Conservation (phyloP, 2,113 vertebrate genomes). For the Glaucidium brasilianum region DNA sequence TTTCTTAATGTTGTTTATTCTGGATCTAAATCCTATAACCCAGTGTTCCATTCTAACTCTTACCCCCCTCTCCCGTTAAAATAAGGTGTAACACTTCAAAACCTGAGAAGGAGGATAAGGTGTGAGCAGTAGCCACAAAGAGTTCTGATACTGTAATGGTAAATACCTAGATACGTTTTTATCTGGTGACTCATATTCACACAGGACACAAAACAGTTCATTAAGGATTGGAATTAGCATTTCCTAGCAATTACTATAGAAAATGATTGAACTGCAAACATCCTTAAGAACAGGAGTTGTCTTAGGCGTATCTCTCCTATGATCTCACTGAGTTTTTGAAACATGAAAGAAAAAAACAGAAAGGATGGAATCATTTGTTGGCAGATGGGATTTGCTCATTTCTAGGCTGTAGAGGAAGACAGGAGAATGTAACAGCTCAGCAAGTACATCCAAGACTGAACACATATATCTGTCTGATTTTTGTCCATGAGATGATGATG, state of each 20-base stretch:
- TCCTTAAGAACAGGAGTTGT: neutral
- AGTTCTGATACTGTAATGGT: neutral
- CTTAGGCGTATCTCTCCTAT: neutral
- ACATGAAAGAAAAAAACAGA: neutral
- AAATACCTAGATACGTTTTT: neutral
- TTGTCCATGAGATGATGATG: neutral
- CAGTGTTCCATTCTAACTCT: neutral
- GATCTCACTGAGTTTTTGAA: neutral
- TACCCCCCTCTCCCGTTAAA: neutral
- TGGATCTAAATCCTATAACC: neutral
- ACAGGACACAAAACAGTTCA: neutral
- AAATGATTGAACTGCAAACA: neutral
- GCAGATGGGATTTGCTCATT: neutral
- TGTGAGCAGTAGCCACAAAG: neutral
- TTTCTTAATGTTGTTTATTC: neutral
- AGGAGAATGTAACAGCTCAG: neutral
- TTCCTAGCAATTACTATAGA: neutral
- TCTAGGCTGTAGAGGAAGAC: neutral
- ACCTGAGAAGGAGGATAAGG: neutral
- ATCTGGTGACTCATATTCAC: neutral
- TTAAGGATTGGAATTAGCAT: neutral
- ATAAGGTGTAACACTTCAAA: neutral
- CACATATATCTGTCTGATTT: neutral
- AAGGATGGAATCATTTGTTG: neutral
- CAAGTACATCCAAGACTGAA: neutral